phyloP scores from a whole-genome alignment of 2,797 vertebrate genomes.

The Triplophysa yarkandensis region DNA sequence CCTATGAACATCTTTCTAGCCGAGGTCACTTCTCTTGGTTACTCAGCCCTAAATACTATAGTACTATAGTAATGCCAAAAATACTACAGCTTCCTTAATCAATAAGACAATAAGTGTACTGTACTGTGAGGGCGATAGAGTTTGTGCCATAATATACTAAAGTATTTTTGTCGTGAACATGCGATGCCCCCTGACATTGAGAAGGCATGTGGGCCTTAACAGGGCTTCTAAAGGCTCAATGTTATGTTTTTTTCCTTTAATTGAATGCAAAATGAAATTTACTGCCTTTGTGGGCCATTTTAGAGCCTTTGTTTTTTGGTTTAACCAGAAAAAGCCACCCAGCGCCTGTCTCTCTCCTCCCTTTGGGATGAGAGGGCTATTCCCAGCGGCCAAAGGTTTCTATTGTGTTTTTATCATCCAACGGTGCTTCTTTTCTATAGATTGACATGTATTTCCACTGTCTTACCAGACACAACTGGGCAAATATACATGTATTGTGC shows the following conservation, averaged over 20 bases:
- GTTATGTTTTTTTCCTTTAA: conserved; percentile 52
- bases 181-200: conserved; percentile 52
- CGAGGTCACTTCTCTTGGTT: conserved; percentile 39
- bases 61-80: conserved; percentile 71
- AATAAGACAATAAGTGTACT: conserved; percentile 61
- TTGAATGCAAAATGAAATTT: conserved; percentile 44
- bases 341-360: conserved; percentile 50
- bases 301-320: conserved; percentile 62
- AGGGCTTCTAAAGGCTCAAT: conserved; percentile 61
- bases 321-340: conserved; percentile 52
- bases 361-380: conserved; percentile 54
- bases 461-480: conserved; percentile 58
- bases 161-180: conserved; percentile 68
- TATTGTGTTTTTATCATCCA: conserved; percentile 60
- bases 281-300: conserved; percentile 61
- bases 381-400: conserved; percentile 54
- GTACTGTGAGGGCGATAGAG: conserved; percentile 68
- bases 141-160: conserved; percentile 76
- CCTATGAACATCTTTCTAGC: conserved; percentile 40
- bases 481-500: conserved; percentile 47
- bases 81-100: conserved; percentile 64
- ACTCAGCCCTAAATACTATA: conserved; percentile 62
- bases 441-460: conserved; percentile 59
- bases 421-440: conserved; percentile 67
- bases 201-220: conserved; percentile 63